A percentile compares a stretch with the other conserved stretches of the same genome.
These are phyloP conservation scores for Tricholaema leucomelas DNA, from an alignment of 2,113 vertebrate species.

Conservation along the genomic window DNA sequence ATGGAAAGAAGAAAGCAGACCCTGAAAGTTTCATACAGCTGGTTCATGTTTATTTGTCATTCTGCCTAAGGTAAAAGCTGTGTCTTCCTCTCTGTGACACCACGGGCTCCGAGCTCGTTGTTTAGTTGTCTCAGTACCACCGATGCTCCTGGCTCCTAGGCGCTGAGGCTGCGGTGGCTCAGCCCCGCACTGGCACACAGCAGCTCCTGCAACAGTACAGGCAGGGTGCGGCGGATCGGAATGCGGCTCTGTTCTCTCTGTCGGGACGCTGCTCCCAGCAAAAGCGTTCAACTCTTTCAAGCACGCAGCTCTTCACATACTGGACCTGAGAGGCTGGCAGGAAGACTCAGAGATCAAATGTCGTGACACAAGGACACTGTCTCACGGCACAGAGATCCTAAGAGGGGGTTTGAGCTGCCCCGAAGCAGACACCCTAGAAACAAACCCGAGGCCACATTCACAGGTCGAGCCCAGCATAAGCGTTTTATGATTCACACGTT, in stretches of 20 bases:
- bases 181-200: background rate
- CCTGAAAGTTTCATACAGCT: background rate
- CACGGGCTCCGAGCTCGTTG: background rate
- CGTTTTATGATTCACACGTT: background rate
- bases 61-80: background rate
- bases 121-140: background rate
- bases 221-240: background rate
- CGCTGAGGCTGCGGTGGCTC: background rate
- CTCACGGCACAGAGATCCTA: fast-evolving
- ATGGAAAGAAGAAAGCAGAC: background rate
- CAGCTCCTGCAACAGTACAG: background rate
- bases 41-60: background rate
- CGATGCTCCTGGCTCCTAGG: background rate
- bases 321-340: background rate
- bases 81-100: background rate
- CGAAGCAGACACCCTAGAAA: background rate
- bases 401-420: background rate
- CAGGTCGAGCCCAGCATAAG: background rate
- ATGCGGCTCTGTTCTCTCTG: fast-evolving
- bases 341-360: background rate
- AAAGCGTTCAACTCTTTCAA: background rate
- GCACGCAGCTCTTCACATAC: background rate
- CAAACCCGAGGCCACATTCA: background rate
- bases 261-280: background rate
- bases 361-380: background rate